phyloP scores from a whole-genome alignment of 2,113 vertebrate genomes.

The Gobio gobio region DNA sequence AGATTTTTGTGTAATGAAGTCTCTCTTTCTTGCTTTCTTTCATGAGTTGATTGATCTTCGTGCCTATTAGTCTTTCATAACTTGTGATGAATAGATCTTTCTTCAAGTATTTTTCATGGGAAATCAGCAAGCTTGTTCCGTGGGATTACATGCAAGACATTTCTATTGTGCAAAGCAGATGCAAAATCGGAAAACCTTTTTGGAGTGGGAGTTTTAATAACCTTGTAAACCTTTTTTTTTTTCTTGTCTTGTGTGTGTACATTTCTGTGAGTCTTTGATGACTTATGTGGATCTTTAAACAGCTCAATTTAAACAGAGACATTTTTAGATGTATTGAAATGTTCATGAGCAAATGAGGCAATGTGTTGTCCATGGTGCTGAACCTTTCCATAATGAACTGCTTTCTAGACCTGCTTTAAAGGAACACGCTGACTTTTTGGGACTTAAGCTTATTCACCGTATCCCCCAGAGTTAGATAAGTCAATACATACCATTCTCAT shows the following conservation, averaged over 20 bases:
- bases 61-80: conserved; percentile 52
- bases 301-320: not conserved
- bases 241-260: not conserved
- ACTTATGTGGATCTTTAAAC: not conserved
- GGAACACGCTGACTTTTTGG: too few relatives aligned
- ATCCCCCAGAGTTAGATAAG: too few relatives aligned
- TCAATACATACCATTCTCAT: too few relatives aligned
- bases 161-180: conserved; percentile 43
- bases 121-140: conserved; percentile 58
- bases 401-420: not conserved
- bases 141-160: conserved; percentile 40
- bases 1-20: conserved; percentile 53
- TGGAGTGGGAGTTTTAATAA: conserved; percentile 28
- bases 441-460: too few relatives aligned
- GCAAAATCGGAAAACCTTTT: conserved; percentile 49
- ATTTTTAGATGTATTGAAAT: not conserved
- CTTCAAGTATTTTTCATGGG: conserved; percentile 44
- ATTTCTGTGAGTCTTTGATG: not conserved
- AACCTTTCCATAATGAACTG: not conserved
- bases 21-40: conserved; percentile 24
- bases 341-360: not conserved
- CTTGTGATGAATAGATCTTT: conserved; percentile 56
- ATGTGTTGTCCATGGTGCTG: not conserved
- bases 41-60: conserved; percentile 52
- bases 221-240: not conserved